These are phyloP conservation scores for Bolinopsis microptera DNA, from an alignment of 37 sponge, comb jelly and placozoan species.

Conservation along the genomic window DNA sequence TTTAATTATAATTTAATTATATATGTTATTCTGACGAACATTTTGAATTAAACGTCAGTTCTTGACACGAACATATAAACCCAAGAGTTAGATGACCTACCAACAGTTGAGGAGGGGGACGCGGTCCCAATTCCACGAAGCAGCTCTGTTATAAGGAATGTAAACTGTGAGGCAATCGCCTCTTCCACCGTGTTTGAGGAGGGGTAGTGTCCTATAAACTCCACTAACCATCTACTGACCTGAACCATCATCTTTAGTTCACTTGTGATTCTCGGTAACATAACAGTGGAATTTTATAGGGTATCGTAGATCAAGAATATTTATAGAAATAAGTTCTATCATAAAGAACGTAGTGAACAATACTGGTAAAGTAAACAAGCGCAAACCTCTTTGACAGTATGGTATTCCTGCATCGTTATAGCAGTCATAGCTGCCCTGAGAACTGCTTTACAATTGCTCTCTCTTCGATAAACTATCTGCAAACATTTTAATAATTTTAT, in stretches of 20 bases:
- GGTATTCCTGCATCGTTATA: slow-evolving; percentile 63
- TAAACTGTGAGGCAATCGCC: slow-evolving; percentile 22
- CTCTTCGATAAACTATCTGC: slow-evolving; percentile 32
- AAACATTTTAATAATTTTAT: too few relatives aligned
- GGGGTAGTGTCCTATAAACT: background rate
- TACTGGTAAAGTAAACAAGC: too few relatives aligned
- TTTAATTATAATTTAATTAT: too few relatives aligned
- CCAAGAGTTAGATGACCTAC: background rate
- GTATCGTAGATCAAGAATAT: too few relatives aligned
- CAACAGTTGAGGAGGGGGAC: slow-evolving; percentile 36
- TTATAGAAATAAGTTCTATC: too few relatives aligned
- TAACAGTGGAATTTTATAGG: too few relatives aligned
- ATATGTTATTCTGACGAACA: too few relatives aligned
- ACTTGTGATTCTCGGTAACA: too few relatives aligned
- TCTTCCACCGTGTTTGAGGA: background rate
- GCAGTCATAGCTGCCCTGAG: slow-evolving; percentile 57
- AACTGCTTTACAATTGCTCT: slow-evolving; percentile 61
- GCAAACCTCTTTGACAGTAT: slow-evolving; percentile 64
- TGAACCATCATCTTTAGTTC: too few relatives aligned
- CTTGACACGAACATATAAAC: background rate
- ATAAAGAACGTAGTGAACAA: too few relatives aligned
- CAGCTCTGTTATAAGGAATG: slow-evolving; percentile 1
- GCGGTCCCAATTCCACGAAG: slow-evolving; percentile 39
- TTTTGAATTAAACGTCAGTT: too few relatives aligned
- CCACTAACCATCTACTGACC: slow-evolving; percentile 43